phyloP scores from a whole-genome alignment of 2,888 invertebrate genomes.

The Noctuana brunneofusca region DNA sequence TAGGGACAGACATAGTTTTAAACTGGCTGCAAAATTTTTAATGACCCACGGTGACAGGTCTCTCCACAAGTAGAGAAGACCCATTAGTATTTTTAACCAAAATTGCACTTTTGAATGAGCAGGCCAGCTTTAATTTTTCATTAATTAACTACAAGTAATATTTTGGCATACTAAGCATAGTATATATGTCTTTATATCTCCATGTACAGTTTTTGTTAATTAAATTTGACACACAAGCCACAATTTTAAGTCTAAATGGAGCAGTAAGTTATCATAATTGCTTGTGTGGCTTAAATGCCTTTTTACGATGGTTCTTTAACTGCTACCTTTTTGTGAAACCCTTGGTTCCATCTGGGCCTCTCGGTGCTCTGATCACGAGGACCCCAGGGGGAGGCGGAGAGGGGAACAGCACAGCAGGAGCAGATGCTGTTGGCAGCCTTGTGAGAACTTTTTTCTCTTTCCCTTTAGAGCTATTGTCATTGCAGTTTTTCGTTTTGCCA shows the following conservation, averaged over 20 bases:
- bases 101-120: background rate
- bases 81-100: too few species aligned
- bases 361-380: constrained; percentile 87
- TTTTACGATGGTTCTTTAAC: constrained; percentile 33
- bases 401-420: constrained; percentile 64
- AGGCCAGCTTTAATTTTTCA: background rate
- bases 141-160: constrained; percentile 5
- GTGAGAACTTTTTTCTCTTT: constrained; percentile 72
- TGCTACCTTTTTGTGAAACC: constrained; percentile 77
- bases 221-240: constrained; percentile 33
- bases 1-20: too few species aligned
- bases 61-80: too few species aligned
- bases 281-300: constrained; percentile 10
- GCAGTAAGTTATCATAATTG: constrained; percentile 27
- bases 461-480: constrained; percentile 64
- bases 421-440: constrained; percentile 66
- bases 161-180: constrained; percentile 21
- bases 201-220: constrained; percentile 4
- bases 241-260: constrained; percentile 17
- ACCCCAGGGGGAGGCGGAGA: constrained; percentile 76
- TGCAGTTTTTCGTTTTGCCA: constrained; percentile 62
- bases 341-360: constrained; percentile 90
- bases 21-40: too few species aligned
- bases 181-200: background rate
- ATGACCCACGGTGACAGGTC: too few species aligned